Base-by-base conservation (phyloP, 2,797 vertebrate genomes). In the Fringilla coelebs region DNA sequence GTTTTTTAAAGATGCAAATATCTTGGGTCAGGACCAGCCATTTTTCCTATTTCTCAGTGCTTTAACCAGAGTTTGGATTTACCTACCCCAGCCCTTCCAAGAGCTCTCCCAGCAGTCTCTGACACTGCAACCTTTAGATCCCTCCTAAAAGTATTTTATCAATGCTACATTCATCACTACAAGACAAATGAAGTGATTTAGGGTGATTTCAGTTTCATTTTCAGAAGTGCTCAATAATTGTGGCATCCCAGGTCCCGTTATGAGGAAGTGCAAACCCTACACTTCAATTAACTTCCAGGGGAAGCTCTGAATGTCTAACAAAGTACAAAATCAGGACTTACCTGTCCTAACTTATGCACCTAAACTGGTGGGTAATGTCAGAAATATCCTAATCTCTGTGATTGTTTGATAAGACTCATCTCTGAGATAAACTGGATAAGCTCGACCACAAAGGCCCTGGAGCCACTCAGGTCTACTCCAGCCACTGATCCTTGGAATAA, bases 401-500 rank as follows among this genome's bases (percentile, higher is more conserved):
- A 93, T 93, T 77, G 88, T 79, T 95, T 88, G 94, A 95, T 95
- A 89, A 88, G 63, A 60, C 78, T 83, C 88, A 89, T 92, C 89
- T 93, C 87, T 87, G 65, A 95, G 95, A 96, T 96, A 89, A 95
- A 95, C 95, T 90, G 92, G 95, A 94, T 95, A 92, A 96, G 87
- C 93, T 89, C 18, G 7, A 90, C 95, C 94, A 90, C 94, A 95
- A 96, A 94, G 62, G 95, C 92, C 96, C 94, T 4, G 92, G 76
- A 95, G 96, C 63, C 94, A 96, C 89, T 90, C 83, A 67, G 89
- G 88, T 70, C 80, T 94, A 52, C 79, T 91, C 38, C 68, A 96
- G 87, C 84, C 90, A 92, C 90, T 58, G 78, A 93, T 89, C 82
- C 75, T 28, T 58, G 36, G 75, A 96, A 83, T 75, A 92, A 84